Evolutionary conservation across 2,797 vertebrate species (phyloP).

Genomic region (Florisuga fusca): DNA sequence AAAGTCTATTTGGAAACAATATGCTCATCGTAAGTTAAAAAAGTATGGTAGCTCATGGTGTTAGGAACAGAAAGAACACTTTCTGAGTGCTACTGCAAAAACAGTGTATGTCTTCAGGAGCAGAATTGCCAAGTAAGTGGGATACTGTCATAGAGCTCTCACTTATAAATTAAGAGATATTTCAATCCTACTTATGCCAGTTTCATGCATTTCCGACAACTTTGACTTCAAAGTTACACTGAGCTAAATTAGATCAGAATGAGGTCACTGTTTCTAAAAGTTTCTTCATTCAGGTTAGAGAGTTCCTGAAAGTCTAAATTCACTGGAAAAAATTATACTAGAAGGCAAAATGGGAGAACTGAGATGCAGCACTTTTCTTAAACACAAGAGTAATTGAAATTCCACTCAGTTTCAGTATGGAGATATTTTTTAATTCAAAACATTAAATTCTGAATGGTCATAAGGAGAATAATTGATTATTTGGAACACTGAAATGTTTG

Average conservation of each 20-base stretch:
- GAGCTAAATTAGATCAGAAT: constrained; percentile 35
- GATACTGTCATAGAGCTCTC: neutral
- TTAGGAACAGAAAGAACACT: neutral
- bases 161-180: constrained; percentile 16
- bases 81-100: neutral
- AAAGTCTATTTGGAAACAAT: neutral
- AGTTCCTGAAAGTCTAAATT: constrained; percentile 55
- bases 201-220: constrained; percentile 15
- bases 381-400: neutral
- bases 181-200: constrained; percentile 14
- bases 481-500: neutral
- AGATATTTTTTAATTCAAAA: neutral
- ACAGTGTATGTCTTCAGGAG: neutral
- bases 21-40: neutral
- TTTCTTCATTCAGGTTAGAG: constrained; percentile 46
- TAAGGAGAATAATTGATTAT: neutral
- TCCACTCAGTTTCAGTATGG: neutral
- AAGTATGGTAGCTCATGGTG: neutral
- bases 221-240: constrained; percentile 11
- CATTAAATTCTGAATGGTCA: neutral
- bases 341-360: constrained; percentile 24
- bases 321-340: constrained; percentile 9
- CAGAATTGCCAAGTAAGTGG: neutral
- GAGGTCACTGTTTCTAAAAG: constrained; percentile 58
- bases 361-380: neutral